These are phyloP conservation scores for Lepidurus arcticus DNA, from an alignment of 1,140 invertebrate genomes.

Conservation along the genomic window DNA sequence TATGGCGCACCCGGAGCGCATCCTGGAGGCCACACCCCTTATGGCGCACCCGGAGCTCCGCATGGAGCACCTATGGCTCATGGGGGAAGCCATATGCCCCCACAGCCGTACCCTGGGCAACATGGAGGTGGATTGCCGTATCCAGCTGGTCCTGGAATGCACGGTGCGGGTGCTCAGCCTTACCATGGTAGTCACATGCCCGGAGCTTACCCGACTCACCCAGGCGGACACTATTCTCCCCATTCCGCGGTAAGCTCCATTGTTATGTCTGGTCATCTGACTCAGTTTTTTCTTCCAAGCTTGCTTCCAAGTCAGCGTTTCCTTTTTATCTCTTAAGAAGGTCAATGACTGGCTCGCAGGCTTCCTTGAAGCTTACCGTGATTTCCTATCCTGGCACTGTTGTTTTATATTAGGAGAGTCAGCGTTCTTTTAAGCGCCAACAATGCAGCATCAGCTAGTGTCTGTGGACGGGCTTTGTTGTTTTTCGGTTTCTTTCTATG, in stretches of 20 bases:
- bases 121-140: constrained; percentile 30
- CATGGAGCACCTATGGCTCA: constrained; percentile 10
- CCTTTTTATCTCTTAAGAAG: too few relatives aligned
- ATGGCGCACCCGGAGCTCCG: constrained; percentile 33
- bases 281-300: background rate
- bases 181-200: constrained; percentile 25
- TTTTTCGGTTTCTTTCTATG: background rate
- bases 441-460: background rate
- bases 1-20: constrained; percentile 31
- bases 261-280: background rate
- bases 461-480: background rate
- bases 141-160: constrained; percentile 34
- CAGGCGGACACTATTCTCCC: background rate
- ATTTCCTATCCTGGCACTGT: too few relatives aligned
- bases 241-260: background rate
- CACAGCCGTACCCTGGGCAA: background rate
- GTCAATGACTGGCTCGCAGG: too few relatives aligned
- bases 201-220: background rate
- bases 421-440: too few relatives aligned
- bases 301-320: background rate
- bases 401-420: too few relatives aligned
- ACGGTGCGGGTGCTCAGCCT: constrained; percentile 24
- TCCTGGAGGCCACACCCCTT: constrained; percentile 30
- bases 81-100: background rate
- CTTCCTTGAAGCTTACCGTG: too few relatives aligned